Percentiles rank a stretch among this genome's conserved stretches.
These are phyloP conservation scores for Heliothis subflexa DNA, from an alignment of 1,140 invertebrate genomes.

Conservation along the genomic window DNA sequence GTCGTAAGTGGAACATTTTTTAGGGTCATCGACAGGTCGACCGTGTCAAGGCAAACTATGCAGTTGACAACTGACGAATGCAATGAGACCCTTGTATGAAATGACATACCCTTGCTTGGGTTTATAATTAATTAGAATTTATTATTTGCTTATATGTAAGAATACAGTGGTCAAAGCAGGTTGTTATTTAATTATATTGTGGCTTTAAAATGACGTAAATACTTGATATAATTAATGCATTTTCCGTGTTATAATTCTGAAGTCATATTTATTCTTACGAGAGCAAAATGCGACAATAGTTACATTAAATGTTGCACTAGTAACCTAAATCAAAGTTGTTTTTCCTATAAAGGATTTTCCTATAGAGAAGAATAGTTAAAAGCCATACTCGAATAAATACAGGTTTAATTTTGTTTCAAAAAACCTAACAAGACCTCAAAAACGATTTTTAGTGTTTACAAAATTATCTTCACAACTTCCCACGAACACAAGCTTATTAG, in stretches of 20 bases:
- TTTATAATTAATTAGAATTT: not conserved
- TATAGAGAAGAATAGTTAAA: no score
- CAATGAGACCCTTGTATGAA: not conserved
- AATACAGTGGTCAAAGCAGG: not conserved
- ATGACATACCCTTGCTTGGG: not conserved
- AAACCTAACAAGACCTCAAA: no score
- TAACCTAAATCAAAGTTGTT: no score
- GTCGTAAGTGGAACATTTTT: not conserved
- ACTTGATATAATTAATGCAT: not conserved
- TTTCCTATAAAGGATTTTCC: no score
- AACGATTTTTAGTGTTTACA: no score
- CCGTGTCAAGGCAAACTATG: not conserved
- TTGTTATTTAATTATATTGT: not conserved
- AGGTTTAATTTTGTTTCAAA: no score
- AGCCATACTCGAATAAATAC: no score
- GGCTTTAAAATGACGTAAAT: slow-evolving; percentile 5
- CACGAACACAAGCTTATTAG: not conserved
- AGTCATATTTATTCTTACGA: not conserved
- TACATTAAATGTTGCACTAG: no score
- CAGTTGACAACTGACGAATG: not conserved
- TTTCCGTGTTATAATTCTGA: not conserved
- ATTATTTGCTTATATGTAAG: not conserved
- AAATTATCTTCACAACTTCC: not conserved
- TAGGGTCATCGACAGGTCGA: not conserved
- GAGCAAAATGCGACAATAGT: not conserved